Percentiles rank a stretch among this genome's conserved stretches.
Conservation (phyloP, 2,888 invertebrate species). For the Amiota communis region DNA sequence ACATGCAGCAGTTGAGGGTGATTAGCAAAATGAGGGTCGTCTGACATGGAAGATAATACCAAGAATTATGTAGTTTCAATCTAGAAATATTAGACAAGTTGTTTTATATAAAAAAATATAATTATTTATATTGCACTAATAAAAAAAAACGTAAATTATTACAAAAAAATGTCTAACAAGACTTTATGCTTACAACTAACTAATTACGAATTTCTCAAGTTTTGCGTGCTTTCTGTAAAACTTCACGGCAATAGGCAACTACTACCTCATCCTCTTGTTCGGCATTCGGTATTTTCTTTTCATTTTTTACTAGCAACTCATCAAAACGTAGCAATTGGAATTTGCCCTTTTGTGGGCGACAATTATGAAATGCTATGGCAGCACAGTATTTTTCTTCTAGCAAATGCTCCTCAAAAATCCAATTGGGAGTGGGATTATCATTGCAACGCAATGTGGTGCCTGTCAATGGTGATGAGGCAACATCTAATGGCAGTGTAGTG, state of each 20-base stretch:
- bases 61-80: conserved; percentile 2
- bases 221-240: conserved; percentile 61
- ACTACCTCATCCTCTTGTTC: conserved; percentile 53
- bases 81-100: not conserved
- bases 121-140: not conserved
- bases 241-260: conserved; percentile 60
- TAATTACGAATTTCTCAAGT: conserved; percentile 27
- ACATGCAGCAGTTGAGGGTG: not conserved
- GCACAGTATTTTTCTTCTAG: conserved; percentile 85
- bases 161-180: not conserved
- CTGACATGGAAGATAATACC: not conserved
- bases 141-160: not conserved
- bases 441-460: conserved; percentile 81
- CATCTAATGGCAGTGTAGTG: conserved; percentile 75
- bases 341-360: conserved; percentile 53
- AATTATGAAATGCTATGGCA: conserved; percentile 79
- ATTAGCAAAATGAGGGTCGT: not conserved
- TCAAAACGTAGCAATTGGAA: conserved; percentile 78
- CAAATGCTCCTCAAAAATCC: conserved; percentile 89
- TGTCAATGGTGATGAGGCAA: conserved; percentile 73
- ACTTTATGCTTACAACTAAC: conserved; percentile 19
- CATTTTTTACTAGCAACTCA: conserved; percentile 75
- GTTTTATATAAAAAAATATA: not conserved
- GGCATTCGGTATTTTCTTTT: conserved; percentile 14
- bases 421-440: conserved; percentile 76